Evolutionary conservation across 1,140 invertebrate genomes (phyloP).

Genomic region (Drosophila yakuba): DNA sequence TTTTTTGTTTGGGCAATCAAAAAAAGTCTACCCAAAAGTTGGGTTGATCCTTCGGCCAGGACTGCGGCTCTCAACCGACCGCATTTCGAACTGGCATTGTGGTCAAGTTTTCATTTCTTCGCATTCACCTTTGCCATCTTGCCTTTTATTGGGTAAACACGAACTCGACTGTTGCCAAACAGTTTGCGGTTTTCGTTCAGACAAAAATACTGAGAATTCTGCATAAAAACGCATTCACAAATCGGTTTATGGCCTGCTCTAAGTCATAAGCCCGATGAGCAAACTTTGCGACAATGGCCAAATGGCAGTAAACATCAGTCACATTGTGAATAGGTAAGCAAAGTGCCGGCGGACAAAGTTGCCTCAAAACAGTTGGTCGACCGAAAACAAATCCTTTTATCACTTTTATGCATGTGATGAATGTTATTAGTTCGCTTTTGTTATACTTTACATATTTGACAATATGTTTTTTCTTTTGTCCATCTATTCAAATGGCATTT

Average conservation of each 20-base stretch:
- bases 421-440: slow-evolving; percentile 2
- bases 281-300: slow-evolving; percentile 59
- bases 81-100: slow-evolving; percentile 73
- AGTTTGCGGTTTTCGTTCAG: slow-evolving; percentile 67
- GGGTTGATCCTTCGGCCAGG: not conserved
- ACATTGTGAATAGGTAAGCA: slow-evolving; percentile 27
- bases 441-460: not conserved
- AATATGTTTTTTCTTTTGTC: not conserved
- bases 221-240: slow-evolving; percentile 51
- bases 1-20: slow-evolving; percentile 20
- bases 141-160: slow-evolving; percentile 49
- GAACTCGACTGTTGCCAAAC: slow-evolving; percentile 59
- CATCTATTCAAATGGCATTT: not conserved
- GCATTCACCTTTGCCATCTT: slow-evolving; percentile 25
- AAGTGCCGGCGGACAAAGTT: slow-evolving; percentile 44
- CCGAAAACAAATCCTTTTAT: slow-evolving; percentile 9
- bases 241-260: slow-evolving; percentile 66
- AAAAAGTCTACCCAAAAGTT: slow-evolving; percentile 18
- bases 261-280: slow-evolving; percentile 56
- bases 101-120: slow-evolving; percentile 63
- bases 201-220: slow-evolving; percentile 28
- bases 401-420: slow-evolving; percentile 1
- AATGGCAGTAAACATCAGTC: slow-evolving; percentile 46
- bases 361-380: slow-evolving; percentile 20
- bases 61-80: slow-evolving; percentile 36